Conservation (phyloP, 2,113 vertebrate genomes). For the Reinhardtius hippoglossoides region DNA sequence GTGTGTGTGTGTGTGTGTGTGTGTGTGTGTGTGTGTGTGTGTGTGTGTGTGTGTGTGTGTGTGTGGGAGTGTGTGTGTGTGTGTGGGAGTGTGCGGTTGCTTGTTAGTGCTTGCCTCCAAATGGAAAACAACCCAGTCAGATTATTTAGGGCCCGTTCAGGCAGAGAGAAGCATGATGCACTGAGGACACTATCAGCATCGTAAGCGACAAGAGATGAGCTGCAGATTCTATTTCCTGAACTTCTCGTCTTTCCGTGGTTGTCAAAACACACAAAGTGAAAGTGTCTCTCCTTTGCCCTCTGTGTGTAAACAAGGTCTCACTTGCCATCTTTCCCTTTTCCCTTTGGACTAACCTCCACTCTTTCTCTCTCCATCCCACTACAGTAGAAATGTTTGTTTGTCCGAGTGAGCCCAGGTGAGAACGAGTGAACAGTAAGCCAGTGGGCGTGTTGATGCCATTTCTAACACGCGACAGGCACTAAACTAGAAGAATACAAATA, state of each 20-base stretch:
- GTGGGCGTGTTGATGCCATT: too few relatives aligned
- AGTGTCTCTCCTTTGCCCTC: slow-evolving; percentile 3
- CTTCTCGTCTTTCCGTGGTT: slow-evolving; percentile 10
- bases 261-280: slow-evolving; percentile 20
- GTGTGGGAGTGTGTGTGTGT: not conserved
- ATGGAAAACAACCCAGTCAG: slow-evolving; percentile 35
- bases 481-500: too few relatives aligned
- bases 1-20: slow-evolving; percentile 7
- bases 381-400: not conserved
- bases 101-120: slow-evolving; percentile 35
- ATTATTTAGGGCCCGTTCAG: slow-evolving; percentile 7
- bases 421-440: too few relatives aligned
- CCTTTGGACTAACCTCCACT: not conserved
- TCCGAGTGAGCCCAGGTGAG: too few relatives aligned
- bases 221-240: slow-evolving; percentile 16
- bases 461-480: too few relatives aligned
- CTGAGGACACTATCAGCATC: too few relatives aligned
- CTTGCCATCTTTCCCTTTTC: not conserved
- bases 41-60: not conserved
- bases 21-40: slow-evolving; percentile 1
- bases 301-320: not conserved
- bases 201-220: not conserved
- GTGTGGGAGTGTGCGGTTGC: slow-evolving; percentile 7
- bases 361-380: not conserved
- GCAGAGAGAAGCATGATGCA: not conserved